Evolutionary conservation across 2,797 vertebrate species (phyloP), one percentile per base, ranked within the genome.

Genomic region (Clamator glandarius): DNA sequence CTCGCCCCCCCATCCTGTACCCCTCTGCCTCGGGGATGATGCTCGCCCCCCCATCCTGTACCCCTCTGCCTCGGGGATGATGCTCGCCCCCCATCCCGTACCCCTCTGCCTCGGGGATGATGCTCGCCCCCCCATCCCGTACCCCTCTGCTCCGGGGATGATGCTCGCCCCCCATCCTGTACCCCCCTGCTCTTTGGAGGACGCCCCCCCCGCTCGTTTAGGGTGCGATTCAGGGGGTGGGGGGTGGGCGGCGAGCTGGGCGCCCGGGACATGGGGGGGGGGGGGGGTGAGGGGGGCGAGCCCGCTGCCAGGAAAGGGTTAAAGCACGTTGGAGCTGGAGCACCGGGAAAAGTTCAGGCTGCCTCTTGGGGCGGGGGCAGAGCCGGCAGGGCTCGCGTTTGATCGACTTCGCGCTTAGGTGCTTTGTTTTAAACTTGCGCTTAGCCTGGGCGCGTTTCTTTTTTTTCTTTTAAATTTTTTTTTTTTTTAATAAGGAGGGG

Each of bases 401-500:
- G 28, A 41, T 68, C 86, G 87, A 75, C 86, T 95, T 91, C 33
- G 29, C 15, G 58, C 85, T 68, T 36, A 86, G 95, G 80, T 86
- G 90, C 83, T 88, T 95, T 95, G 80, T 93, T 95, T 94, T 89
- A 52, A 84, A 92, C 79, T 87, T n/a, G 75, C 51, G 29, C 54
- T 61, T n/a, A 24, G 68, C 72, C 57, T 4, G 57, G 36, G 52
- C 67, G 44, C 24, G 33, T 72, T 84, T 63, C n/a, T n/a, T n/a
- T 61, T 70, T 86, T 26, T 67, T 39, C 78, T 59, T 72, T 82
- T 11, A 42, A 15, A 15, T 44, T 44, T 46, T 46, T 46, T 16
- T 89, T 26, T 67, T 39, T 78, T 61, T 64, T 79, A 44, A 51
- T 58, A 18, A 20, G 15, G 78, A 23, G 41, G 16, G n/a, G 42